Base-by-base conservation (phyloP, 2,888 invertebrate species). In the Rapana venosa region DNA sequence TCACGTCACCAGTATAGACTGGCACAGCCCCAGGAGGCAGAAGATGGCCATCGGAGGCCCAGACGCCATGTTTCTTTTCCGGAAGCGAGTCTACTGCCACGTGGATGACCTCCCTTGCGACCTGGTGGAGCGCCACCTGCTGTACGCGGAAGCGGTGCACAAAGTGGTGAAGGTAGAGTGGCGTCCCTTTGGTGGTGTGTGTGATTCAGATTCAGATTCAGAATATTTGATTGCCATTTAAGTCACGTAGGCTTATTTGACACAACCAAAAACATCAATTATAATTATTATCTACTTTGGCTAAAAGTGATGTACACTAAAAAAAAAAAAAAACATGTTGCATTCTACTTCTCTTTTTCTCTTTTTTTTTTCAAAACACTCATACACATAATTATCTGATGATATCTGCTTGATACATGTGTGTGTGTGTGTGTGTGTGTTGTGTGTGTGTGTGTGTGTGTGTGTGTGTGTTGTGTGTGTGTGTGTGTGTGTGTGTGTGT, bases 101-200 rank as follows among this genome's bases (percentile, higher is more conserved):
- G 98, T 98, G 0, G 97, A 98, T 77, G 98, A 98, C 96, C 97
- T 99, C 88, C 98, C 98, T 13, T 98, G 98, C 96, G 99, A 99
- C 96, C 98, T 98, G 0, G 98, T 99, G 0, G 99, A 99, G 96
- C 98, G 99, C 26, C 98, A 98, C 94, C 97, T 99, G 95, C 96
- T 99, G 8, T 99, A 98, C 96, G 98, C 99, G 56, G 99, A 99
- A 96, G 99, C 98, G 90, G 99, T 99, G 15, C 98, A 98, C 95
- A 98, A 98, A 95, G 98, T 99, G 87, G 99, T 99, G 4, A 98
- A 98, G 97, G 98, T 98, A 87, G 85, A 1, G 32, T 32, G 6
- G 17, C 1, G 35, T 26, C 20, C 11, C 35, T 26, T 83, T 83
- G 0, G n/a, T n/a, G n/a, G 70, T n/a, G n/a, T n/a, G n/a, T n/a